Percentiles rank a stretch among this genome's conserved stretches.
These are phyloP conservation scores for Lordiphosa collinella DNA, from an alignment of 1,140 invertebrate genomes.

Conservation along the genomic window DNA sequence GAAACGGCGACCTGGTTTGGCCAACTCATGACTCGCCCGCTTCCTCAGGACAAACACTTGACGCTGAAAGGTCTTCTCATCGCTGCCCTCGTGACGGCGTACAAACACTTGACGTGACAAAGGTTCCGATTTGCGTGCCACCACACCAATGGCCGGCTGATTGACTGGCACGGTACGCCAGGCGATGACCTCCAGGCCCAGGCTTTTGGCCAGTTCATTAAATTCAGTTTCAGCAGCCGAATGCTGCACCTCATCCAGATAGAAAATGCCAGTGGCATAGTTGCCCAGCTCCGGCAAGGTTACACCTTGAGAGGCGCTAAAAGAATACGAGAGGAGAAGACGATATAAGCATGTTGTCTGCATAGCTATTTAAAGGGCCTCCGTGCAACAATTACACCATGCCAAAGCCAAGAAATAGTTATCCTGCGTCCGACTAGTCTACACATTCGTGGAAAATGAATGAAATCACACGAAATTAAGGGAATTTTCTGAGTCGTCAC, in stretches of 20 bases:
- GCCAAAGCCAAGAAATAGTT: no score
- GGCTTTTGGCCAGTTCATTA: conserved; percentile 88
- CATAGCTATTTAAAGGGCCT: no score
- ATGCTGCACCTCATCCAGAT: conserved; percentile 91
- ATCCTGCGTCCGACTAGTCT: no score
- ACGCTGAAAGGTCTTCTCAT: conserved; percentile 83
- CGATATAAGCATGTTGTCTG: neutral
- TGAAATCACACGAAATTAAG: no score
- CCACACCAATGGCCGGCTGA: conserved; percentile 90
- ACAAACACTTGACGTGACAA: conserved; percentile 97
- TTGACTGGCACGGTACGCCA: conserved; percentile 96
- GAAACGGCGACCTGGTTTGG: conserved; percentile 90
- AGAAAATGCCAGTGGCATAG: conserved; percentile 98
- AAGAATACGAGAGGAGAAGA: neutral
- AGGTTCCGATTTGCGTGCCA: conserved; percentile 96
- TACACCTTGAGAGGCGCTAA: conserved; percentile 86
- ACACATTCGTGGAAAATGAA: no score
- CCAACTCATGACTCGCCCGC: conserved; percentile 93
- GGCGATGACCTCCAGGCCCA: conserved; percentile 89
- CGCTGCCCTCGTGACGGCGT: conserved; percentile 81
- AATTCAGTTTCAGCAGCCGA: conserved; percentile 91
- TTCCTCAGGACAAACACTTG: conserved; percentile 96
- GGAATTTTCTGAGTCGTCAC: no score
- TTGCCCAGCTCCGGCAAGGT: conserved; percentile 91
- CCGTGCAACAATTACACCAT: no score